phyloP scores from a whole-genome alignment of 2,113 vertebrate genomes.

The human (Homo sapiens) region DNA sequence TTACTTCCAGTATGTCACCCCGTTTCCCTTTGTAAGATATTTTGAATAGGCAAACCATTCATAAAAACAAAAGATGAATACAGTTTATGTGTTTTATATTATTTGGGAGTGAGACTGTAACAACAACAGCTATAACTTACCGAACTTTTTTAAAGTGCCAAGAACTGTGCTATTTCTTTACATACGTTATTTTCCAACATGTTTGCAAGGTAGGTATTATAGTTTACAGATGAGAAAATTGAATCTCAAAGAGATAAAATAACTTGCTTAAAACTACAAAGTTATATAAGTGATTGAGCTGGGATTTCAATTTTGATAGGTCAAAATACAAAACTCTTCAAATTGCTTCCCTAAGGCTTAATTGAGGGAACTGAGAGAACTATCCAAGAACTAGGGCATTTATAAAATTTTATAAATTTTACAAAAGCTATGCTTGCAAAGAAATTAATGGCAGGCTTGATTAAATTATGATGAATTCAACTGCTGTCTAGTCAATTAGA shows the following conservation, averaged over 20 bases:
- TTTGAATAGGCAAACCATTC: constrained; percentile 1
- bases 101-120: neutral
- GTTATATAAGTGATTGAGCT: neutral
- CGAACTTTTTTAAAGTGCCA: neutral
- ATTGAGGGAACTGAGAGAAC: neutral
- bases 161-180: neutral
- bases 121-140: neutral
- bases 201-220: neutral
- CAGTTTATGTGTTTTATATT: neutral
- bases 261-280: neutral
- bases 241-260: constrained; percentile 33
- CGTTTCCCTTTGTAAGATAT: neutral
- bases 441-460: neutral
- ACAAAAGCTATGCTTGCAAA: neutral
- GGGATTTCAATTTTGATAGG: neutral
- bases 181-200: neutral
- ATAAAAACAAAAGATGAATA: neutral
- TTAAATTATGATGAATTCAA: constrained; percentile 27
- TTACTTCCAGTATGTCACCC: neutral
- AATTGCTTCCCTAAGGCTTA: neutral
- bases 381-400: neutral
- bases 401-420: neutral
- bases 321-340: constrained; percentile 13
- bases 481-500: neutral
- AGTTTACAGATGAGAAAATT: constrained; percentile 9